Conservation (phyloP, 2,797 vertebrate species). For the Siniperca undulata region DNA sequence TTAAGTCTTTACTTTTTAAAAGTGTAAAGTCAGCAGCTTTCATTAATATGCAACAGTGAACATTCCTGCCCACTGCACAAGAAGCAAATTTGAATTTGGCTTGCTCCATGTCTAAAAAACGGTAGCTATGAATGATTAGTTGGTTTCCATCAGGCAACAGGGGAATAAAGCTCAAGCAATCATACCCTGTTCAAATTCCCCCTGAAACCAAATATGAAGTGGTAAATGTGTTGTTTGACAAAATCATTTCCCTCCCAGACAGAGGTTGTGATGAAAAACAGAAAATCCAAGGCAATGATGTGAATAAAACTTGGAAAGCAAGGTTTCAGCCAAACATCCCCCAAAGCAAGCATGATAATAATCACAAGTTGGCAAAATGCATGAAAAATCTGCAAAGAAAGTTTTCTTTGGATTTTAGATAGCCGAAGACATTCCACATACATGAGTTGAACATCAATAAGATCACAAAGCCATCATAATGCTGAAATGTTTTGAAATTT, state of each 20-base stretch:
- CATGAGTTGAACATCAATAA: slow-evolving; percentile 76
- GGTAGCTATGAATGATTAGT: slow-evolving; percentile 74
- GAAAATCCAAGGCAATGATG: slow-evolving; percentile 73
- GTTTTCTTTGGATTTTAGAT: slow-evolving; percentile 80
- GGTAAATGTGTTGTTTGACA: slow-evolving; percentile 69
- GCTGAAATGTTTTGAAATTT: slow-evolving; percentile 41
- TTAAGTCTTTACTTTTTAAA: background rate
- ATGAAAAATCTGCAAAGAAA: slow-evolving; percentile 77
- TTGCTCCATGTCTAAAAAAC: slow-evolving; percentile 80
- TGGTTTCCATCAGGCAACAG: slow-evolving; percentile 84
- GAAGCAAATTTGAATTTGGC: slow-evolving; percentile 45
- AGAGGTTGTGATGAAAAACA: slow-evolving; percentile 74
- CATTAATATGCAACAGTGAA: slow-evolving; percentile 19
- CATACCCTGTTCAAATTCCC: slow-evolving; percentile 74
- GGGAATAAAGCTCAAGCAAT: slow-evolving; percentile 80
- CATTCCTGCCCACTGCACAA: slow-evolving; percentile 12
- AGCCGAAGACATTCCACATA: slow-evolving; percentile 83
- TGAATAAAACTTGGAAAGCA: slow-evolving; percentile 70
- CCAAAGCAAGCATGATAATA: slow-evolving; percentile 74
- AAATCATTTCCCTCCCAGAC: slow-evolving; percentile 54
- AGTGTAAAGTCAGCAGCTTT: background rate
- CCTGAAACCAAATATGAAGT: slow-evolving; percentile 80
- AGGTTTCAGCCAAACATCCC: slow-evolving; percentile 72
- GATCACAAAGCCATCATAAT: slow-evolving; percentile 79
- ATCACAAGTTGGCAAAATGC: slow-evolving; percentile 69